Conservation (phyloP, 2,888 invertebrate species). For the Lithophane leautieri region DNA sequence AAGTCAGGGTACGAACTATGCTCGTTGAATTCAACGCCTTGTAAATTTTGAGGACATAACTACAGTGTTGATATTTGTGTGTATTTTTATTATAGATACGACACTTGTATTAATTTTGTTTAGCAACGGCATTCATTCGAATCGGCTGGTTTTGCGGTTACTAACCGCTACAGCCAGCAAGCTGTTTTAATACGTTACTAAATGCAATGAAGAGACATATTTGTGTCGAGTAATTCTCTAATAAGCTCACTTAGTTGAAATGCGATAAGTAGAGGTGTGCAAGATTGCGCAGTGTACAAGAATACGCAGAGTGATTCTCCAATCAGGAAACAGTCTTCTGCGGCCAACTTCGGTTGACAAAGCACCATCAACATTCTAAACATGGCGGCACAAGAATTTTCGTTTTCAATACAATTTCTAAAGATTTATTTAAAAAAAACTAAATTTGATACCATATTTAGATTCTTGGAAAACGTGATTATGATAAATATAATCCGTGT, state of each 20-base stretch:
- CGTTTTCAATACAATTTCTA: too few species aligned
- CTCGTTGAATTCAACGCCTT: slow-evolving; percentile 16
- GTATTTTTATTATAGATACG: background rate
- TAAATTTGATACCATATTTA: too few species aligned
- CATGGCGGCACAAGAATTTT: too few species aligned
- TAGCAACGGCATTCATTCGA: background rate
- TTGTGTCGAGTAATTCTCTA: background rate
- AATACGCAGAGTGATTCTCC: too few species aligned
- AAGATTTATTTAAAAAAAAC: too few species aligned
- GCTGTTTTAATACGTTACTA: background rate
- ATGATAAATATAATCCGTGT: too few species aligned
- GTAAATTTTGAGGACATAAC: slow-evolving; percentile 16
- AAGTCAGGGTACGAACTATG: slow-evolving; percentile 20
- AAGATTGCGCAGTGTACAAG: too few species aligned
- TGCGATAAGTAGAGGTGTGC: background rate
- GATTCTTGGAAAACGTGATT: too few species aligned
- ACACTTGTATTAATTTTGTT: background rate
- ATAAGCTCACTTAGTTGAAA: background rate
- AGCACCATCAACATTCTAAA: too few species aligned
- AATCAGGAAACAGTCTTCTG: too few species aligned
- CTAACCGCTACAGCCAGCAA: background rate
- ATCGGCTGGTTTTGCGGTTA: slow-evolving; percentile 1
- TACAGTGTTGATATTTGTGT: slow-evolving; percentile 4
- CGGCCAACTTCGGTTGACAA: too few species aligned
- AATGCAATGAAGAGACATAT: background rate